Conservation (phyloP, 2,888 invertebrate species). For the Aphrophora alni region DNA sequence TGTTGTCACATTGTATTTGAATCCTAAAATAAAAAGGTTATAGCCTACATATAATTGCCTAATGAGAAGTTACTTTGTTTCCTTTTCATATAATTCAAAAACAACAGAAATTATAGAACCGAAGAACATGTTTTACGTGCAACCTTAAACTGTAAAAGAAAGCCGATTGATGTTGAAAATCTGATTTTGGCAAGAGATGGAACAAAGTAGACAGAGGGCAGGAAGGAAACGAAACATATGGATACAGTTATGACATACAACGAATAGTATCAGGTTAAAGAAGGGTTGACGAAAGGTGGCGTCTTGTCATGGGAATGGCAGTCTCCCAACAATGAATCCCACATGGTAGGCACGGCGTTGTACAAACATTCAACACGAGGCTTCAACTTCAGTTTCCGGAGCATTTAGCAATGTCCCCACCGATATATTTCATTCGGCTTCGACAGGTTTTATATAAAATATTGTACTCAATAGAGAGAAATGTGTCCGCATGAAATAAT, state of each 20-base stretch:
- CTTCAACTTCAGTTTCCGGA: background rate
- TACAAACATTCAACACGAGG: background rate
- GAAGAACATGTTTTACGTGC: too few relatives aligned
- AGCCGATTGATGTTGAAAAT: background rate
- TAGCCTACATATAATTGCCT: too few relatives aligned
- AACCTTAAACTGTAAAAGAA: too few relatives aligned
- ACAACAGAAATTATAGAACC: too few relatives aligned
- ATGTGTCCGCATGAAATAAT: background rate
- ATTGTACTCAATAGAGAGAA: background rate
- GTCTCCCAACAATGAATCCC: background rate
- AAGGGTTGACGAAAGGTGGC: background rate
- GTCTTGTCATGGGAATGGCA: constrained; percentile 6
- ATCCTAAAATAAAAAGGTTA: too few relatives aligned
- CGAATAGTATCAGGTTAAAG: constrained; percentile 2
- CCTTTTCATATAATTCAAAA: too few relatives aligned
- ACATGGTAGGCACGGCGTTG: background rate
- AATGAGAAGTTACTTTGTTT: too few relatives aligned
- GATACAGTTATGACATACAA: background rate
- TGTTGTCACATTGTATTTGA: too few relatives aligned
- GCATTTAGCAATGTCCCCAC: background rate
- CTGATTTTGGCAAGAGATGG: background rate
- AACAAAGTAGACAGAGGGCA: background rate
- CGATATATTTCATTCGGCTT: background rate
- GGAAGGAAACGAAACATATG: constrained; percentile 4
- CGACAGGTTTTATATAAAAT: background rate